phyloP scores from a whole-genome alignment of 2,888 invertebrate genomes.

The Fissipunctia ypsillon region DNA sequence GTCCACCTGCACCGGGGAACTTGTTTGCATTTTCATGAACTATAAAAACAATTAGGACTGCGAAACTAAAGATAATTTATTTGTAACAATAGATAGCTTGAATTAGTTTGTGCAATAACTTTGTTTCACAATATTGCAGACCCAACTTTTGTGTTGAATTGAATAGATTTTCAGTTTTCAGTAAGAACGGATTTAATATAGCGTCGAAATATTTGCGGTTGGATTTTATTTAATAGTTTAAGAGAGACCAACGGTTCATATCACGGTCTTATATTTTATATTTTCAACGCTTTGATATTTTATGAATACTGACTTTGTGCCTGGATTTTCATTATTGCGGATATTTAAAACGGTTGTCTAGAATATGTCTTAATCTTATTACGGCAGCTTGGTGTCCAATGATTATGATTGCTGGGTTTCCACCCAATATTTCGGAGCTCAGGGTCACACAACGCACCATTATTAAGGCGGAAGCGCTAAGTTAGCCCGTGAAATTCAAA shows the following conservation, averaged over 20 bases:
- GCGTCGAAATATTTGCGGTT: constrained; percentile 33
- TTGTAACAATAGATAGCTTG: constrained; percentile 43
- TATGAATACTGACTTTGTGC: constrained; percentile 1
- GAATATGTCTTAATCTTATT: not conserved
- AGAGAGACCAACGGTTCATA: constrained; percentile 9
- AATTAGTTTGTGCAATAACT: constrained; percentile 49
- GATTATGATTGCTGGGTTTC: too few species aligned
- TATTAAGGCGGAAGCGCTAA: too few species aligned
- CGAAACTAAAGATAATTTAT: constrained; percentile 43
- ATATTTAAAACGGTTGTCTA: not conserved
- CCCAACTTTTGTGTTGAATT: constrained; percentile 33
- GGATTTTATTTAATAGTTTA: constrained; percentile 38
- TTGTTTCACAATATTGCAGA: constrained; percentile 35
- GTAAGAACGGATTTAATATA: constrained; percentile 36
- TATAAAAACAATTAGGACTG: constrained; percentile 59
- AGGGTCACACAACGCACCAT: not conserved
- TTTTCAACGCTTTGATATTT: constrained; percentile 31
- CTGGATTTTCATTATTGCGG: not conserved
- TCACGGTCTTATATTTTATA: constrained; percentile 18
- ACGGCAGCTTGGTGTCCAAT: not conserved
- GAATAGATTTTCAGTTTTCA: constrained; percentile 48
- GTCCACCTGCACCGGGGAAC: constrained; percentile 40
- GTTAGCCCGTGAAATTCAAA: too few species aligned
- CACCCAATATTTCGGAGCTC: not conserved
- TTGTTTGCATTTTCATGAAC: constrained; percentile 63